These are phyloP conservation scores for Esperia sulphurella DNA, from an alignment of 2,888 invertebrate species.

Conservation along the genomic window DNA sequence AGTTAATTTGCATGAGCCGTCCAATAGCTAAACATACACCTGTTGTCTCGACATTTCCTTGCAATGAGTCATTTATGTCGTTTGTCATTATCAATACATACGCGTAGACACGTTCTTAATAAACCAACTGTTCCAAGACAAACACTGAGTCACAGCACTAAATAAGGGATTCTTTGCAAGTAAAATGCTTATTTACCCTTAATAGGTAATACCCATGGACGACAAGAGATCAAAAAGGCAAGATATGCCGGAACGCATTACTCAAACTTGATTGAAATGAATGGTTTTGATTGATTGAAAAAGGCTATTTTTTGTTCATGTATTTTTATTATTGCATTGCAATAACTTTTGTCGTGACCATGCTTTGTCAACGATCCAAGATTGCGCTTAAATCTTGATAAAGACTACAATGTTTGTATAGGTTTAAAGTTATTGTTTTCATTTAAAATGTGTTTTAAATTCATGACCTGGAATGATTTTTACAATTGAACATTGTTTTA, in stretches of 20 bases:
- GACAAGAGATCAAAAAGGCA: conserved; percentile 46
- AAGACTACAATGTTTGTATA: no score
- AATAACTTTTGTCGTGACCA: background rate
- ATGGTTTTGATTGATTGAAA: conserved; percentile 34
- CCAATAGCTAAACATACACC: conserved; percentile 44
- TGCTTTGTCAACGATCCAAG: background rate
- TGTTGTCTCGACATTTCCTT: conserved; percentile 56
- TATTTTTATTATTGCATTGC: background rate
- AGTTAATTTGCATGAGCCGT: conserved; percentile 49
- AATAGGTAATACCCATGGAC: conserved; percentile 53
- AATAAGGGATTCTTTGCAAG: conserved; percentile 65
- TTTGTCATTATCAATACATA: conserved; percentile 37
- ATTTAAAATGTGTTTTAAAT: no score
- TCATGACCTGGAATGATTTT: no score
- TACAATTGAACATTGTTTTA: no score
- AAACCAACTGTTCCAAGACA: conserved; percentile 45
- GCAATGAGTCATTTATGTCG: conserved; percentile 46
- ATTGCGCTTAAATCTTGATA: no score
- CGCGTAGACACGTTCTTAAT: conserved; percentile 32
- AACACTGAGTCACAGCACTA: conserved; percentile 59
- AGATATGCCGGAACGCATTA: conserved; percentile 61
- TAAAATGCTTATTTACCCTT: conserved; percentile 60
- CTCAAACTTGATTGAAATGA: conserved; percentile 26
- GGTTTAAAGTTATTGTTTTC: no score
- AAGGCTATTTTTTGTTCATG: conserved; percentile 7